A percentile compares a stretch with the other conserved stretches of the same genome.
phyloP scores from a whole-genome alignment of 2,797 vertebrate genomes.

The Ceyx erithaca region DNA sequence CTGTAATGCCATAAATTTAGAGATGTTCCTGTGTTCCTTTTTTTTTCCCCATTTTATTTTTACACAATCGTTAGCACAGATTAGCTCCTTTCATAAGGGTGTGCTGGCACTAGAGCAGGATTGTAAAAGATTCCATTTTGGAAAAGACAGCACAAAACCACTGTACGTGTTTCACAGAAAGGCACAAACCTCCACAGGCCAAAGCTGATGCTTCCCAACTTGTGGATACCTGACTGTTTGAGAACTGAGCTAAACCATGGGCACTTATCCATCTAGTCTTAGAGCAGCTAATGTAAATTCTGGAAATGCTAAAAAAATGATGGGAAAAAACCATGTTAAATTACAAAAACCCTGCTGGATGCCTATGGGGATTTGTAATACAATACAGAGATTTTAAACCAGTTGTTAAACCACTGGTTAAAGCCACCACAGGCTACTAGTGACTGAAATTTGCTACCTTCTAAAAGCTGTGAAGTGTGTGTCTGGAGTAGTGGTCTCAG shows the following conservation, averaged over 20 bases:
- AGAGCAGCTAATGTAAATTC: background rate
- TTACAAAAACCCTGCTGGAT: background rate
- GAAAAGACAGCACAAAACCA: slow-evolving; percentile 40
- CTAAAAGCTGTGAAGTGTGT: background rate
- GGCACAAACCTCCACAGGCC: background rate
- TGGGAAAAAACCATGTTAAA: background rate
- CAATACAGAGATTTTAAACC: background rate
- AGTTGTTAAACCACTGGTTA: background rate
- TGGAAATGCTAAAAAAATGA: background rate
- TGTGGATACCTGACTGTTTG: background rate
- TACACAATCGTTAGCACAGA: slow-evolving; percentile 48
- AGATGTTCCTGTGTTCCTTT: slow-evolving; percentile 15
- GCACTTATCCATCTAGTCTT: background rate
- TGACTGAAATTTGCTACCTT: background rate
- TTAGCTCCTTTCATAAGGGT: slow-evolving; percentile 20
- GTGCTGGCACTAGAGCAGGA: background rate
- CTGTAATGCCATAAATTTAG: slow-evolving; percentile 50
- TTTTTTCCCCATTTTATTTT: background rate
- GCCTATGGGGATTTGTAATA: background rate
- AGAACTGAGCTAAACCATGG: background rate
- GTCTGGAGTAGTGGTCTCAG: background rate
- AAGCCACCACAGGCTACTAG: background rate
- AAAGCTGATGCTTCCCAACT: background rate
- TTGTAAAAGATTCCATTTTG: slow-evolving; percentile 33
- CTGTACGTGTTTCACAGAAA: background rate